Percentiles rank a stretch among this genome's conserved stretches.
Evolutionary conservation across 2,797 vertebrate species (phyloP).

Genomic region (Epinephelus coioides): DNA sequence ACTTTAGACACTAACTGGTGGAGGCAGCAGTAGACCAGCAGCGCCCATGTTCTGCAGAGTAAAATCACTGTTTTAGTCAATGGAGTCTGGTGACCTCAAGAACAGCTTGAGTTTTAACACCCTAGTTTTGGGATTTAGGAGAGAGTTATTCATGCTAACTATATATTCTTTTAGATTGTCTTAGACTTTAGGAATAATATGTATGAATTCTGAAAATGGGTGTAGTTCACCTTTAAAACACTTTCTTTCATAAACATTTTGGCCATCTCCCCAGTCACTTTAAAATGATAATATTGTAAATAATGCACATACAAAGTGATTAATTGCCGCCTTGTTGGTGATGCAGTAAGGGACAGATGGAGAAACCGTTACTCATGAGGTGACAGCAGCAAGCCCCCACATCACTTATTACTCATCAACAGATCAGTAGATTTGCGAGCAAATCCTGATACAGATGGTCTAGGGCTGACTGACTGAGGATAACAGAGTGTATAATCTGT

Average conservation of each 20-base stretch:
- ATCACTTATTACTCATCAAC: slow-evolving; percentile 53
- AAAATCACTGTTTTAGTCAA: no score
- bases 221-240: no score
- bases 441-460: slow-evolving; percentile 60
- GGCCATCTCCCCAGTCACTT: background rate
- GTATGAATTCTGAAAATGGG: no score
- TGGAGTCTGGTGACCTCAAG: no score
- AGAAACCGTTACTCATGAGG: slow-evolving; percentile 41
- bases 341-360: slow-evolving; percentile 54
- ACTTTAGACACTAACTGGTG: no score
- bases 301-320: background rate
- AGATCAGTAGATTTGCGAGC: slow-evolving; percentile 42
- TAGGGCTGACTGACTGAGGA: slow-evolving; percentile 7
- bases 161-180: no score
- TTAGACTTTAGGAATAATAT: no score
- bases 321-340: background rate
- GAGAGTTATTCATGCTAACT: no score
- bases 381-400: slow-evolving; percentile 34
- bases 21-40: no score
- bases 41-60: no score
- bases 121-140: no score
- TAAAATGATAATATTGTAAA: slow-evolving; percentile 10
- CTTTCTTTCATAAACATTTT: background rate
- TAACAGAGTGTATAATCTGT: slow-evolving; percentile 35
- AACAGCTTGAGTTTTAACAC: no score